Evolutionary conservation across 2,113 vertebrate genomes (phyloP).

Genomic region (Sylvietta virens): DNA sequence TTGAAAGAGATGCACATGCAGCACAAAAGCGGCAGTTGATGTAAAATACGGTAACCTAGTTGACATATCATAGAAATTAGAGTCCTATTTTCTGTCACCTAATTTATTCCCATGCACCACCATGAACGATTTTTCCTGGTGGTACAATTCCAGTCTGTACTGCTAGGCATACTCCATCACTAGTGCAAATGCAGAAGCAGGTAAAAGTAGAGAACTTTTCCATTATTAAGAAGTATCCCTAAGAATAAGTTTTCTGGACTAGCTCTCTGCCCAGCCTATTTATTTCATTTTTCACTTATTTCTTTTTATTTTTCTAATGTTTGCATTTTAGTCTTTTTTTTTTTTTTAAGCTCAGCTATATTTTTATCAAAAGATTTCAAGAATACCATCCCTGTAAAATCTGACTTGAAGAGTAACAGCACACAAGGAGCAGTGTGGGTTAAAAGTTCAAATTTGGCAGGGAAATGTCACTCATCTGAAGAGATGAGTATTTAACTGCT

Average conservation of each 20-base stretch:
- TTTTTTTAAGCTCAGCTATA: background rate
- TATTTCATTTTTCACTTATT: background rate
- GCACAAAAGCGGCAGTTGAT: background rate
- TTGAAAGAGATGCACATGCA: conserved; percentile 11
- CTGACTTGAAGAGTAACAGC: background rate
- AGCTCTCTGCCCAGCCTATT: background rate
- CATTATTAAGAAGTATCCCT: background rate
- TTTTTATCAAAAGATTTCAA: background rate
- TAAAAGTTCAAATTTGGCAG: conserved; percentile 59
- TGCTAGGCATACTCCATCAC: conserved; percentile 17
- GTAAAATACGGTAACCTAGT: conserved; percentile 25
- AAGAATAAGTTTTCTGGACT: background rate
- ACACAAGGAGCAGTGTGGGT: background rate
- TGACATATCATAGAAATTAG: conserved; percentile 41
- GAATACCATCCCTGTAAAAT: background rate
- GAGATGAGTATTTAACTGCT: conserved; percentile 50
- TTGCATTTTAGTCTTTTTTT: background rate
- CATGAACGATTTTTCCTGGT: conserved; percentile 37
- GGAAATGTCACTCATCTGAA: conserved; percentile 44
- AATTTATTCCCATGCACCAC: conserved; percentile 30
- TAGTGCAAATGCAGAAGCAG: background rate
- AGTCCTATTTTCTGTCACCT: conserved; percentile 32
- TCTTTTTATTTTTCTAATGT: background rate
- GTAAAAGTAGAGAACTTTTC: background rate
- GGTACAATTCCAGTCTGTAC: background rate